Conservation (phyloP, 1,140 invertebrate species). For the Drosophila parvula region DNA sequence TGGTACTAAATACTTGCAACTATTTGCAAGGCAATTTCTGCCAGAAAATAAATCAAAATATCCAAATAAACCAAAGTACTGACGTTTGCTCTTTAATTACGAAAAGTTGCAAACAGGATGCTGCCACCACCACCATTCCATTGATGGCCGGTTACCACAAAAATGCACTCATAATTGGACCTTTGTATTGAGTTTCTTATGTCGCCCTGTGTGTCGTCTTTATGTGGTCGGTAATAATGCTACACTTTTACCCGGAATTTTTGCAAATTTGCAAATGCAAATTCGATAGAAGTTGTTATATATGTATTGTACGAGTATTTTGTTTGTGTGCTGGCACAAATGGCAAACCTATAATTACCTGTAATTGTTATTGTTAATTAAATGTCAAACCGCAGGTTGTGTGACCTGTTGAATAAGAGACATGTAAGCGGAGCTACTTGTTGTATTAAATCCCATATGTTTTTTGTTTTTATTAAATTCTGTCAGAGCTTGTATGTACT, state of each 20-base stretch:
- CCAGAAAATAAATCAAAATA: too few species aligned
- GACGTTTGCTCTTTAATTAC: not conserved
- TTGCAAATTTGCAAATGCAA: not conserved
- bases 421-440: not conserved
- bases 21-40: too few species aligned
- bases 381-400: not conserved
- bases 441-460: not conserved
- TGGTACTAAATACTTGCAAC: too few species aligned
- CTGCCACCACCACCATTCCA: too few species aligned
- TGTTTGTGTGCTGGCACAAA: not conserved
- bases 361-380: not conserved
- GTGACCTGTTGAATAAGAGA: not conserved
- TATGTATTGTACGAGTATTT: too few species aligned
- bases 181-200: conserved; percentile 7
- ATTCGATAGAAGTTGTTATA: not conserved
- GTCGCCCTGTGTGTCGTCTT: not conserved
- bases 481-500: not conserved
- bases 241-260: conserved; percentile 11
- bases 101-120: not conserved
- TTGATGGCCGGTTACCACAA: not conserved
- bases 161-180: not conserved
- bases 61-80: too few species aligned
- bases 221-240: conserved; percentile 6
- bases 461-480: not conserved
- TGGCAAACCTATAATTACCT: not conserved